Percentiles rank a stretch among this genome's conserved stretches.
Evolutionary conservation across 92 coral and sea anemone genomes (phyloP).

Genomic region (Palythoa grandis): DNA sequence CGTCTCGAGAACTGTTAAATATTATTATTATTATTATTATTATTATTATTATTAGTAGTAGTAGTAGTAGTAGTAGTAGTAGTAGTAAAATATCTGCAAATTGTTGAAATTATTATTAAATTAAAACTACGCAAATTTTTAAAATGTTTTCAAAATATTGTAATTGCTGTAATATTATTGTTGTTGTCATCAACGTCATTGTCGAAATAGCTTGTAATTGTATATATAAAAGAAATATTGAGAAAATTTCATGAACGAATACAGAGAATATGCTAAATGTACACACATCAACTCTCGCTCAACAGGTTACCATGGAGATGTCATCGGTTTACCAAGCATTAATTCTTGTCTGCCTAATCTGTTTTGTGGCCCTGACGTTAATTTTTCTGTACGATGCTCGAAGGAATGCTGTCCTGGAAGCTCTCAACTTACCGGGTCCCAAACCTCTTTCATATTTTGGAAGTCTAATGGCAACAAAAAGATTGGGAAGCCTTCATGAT

Average conservation of each 20-base stretch:
- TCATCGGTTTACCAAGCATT: background rate
- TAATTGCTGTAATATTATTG: no score
- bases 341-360: background rate
- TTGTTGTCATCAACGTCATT: no score
- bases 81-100: no score
- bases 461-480: constrained; percentile 54
- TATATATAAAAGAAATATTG: no score
- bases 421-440: constrained; percentile 66
- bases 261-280: background rate
- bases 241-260: background rate
- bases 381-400: constrained; percentile 59
- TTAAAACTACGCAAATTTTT: no score
- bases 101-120: no score
- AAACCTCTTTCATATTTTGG: constrained; percentile 69
- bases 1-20: no score
- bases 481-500: constrained; percentile 63
- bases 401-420: constrained; percentile 40
- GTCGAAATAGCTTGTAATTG: background rate
- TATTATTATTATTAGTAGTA: no score
- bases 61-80: no score
- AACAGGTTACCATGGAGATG: constrained; percentile 13
- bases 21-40: no score
- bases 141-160: no score
- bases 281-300: background rate
- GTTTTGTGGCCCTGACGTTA: constrained; percentile 19